phyloP scores from a whole-genome alignment of 2,797 vertebrate genomes.

The Hydrophis major region DNA sequence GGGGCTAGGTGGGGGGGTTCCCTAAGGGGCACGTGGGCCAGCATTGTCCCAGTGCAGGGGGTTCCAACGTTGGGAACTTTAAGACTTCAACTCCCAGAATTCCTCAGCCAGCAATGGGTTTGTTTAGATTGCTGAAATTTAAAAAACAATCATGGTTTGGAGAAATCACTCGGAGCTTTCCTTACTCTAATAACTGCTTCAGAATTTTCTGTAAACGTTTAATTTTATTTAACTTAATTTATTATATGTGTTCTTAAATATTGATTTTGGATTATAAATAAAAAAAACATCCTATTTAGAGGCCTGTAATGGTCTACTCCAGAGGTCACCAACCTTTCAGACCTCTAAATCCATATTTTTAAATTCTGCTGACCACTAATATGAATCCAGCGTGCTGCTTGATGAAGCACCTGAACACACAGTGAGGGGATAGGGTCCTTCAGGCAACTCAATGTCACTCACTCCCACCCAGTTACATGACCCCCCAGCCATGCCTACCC shows the following conservation, averaged over 20 bases:
- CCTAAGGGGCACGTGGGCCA: neutral
- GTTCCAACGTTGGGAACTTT: neutral
- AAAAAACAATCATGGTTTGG: neutral
- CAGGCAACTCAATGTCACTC: too few relatives aligned
- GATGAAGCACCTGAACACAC: too few relatives aligned
- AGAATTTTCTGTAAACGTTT: neutral
- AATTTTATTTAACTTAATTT: neutral
- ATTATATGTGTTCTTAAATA: neutral
- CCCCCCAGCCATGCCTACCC: too few relatives aligned
- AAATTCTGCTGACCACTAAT: too few relatives aligned
- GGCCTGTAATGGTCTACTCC: neutral
- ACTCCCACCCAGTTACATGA: too few relatives aligned
- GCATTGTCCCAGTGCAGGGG: neutral
- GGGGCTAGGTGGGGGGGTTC: neutral
- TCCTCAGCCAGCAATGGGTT: neutral
- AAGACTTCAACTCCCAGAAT: neutral
- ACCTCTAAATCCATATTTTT: too few relatives aligned
- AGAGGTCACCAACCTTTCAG: too few relatives aligned
- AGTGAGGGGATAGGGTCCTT: too few relatives aligned
- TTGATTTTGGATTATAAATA: neutral
- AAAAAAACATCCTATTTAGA: neutral
- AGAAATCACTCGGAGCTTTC: neutral
- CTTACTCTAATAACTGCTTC: neutral
- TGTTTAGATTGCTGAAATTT: neutral
- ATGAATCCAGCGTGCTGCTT: too few relatives aligned